A percentile compares a stretch with the other conserved stretches of the same genome.
phyloP scores from a whole-genome alignment of 2,113 vertebrate genomes.

The Amblyopsis rosae region DNA sequence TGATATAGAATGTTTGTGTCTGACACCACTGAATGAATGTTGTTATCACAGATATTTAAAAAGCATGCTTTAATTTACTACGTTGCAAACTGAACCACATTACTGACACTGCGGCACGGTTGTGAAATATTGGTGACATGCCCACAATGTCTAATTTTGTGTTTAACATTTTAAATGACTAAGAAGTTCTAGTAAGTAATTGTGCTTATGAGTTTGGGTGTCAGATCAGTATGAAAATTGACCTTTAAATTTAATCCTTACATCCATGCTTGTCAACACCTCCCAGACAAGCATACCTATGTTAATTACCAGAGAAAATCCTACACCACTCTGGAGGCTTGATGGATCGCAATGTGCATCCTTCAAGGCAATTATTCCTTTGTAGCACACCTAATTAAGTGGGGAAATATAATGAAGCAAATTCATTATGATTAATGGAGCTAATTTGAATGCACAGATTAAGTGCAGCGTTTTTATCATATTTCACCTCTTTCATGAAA shows the following conservation, averaged over 20 bases:
- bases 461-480: slow-evolving; percentile 71
- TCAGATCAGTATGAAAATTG: background rate
- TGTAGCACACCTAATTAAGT: slow-evolving; percentile 78
- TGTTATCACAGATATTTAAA: too few relatives aligned
- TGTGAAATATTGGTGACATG: too few relatives aligned
- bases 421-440: slow-evolving; percentile 80
- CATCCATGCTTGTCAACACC: slow-evolving; percentile 41
- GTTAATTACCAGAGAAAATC: slow-evolving; percentile 71
- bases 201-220: too few relatives aligned
- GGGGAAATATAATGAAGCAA: slow-evolving; percentile 73
- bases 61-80: too few relatives aligned
- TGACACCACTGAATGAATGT: too few relatives aligned
- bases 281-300: slow-evolving; percentile 58
- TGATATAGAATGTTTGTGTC: too few relatives aligned
- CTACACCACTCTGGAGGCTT: slow-evolving; percentile 57
- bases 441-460: slow-evolving; percentile 75
- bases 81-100: too few relatives aligned
- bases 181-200: too few relatives aligned
- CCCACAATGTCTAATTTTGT: too few relatives aligned
- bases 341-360: slow-evolving; percentile 74
- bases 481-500: slow-evolving; percentile 65
- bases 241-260: slow-evolving; percentile 37
- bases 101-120: too few relatives aligned
- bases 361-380: slow-evolving; percentile 77
- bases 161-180: too few relatives aligned